phyloP scores from a whole-genome alignment of 2,888 invertebrate genomes.

The Oligia fasciuncula region DNA sequence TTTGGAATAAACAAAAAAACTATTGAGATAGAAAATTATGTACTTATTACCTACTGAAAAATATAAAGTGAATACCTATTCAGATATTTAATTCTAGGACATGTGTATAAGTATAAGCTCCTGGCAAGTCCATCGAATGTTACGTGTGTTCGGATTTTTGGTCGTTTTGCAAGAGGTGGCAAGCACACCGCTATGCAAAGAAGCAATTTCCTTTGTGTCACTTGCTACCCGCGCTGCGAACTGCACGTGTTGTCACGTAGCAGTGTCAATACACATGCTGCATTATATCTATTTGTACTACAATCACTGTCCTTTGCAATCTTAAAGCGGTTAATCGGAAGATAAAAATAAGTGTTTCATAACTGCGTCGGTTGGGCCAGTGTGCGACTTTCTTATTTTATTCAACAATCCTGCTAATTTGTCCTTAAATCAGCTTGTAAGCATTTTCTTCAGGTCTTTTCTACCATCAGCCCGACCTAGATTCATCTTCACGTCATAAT shows the following conservation, averaged over 20 bases:
- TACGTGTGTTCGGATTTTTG: slow-evolving; percentile 59
- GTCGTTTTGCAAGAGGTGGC: slow-evolving; percentile 54
- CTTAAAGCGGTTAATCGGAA: slow-evolving; percentile 10
- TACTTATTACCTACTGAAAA: background rate
- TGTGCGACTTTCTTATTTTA: background rate
- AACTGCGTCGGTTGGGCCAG: background rate
- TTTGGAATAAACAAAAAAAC: slow-evolving; percentile 6
- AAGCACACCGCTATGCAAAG: slow-evolving; percentile 64
- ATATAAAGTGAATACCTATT: background rate
- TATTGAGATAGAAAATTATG: background rate
- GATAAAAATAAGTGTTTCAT: slow-evolving; percentile 6
- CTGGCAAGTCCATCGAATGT: slow-evolving; percentile 51
- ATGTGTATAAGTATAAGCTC: slow-evolving; percentile 18
- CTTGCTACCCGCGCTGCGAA: slow-evolving; percentile 62
- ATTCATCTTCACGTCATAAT: background rate
- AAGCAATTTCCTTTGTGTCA: slow-evolving; percentile 77
- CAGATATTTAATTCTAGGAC: background rate
- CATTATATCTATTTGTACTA: slow-evolving; percentile 48
- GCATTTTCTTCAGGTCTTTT: background rate
- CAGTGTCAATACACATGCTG: slow-evolving; percentile 56
- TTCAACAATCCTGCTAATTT: background rate
- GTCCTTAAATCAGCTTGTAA: background rate
- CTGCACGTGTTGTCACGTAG: slow-evolving; percentile 60
- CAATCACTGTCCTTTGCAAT: slow-evolving; percentile 24
- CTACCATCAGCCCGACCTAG: background rate